Percentiles rank a stretch among this genome's conserved stretches.
phyloP scores from a whole-genome alignment of 2,113 vertebrate species.

The Phalacrocorax pelagicus region DNA sequence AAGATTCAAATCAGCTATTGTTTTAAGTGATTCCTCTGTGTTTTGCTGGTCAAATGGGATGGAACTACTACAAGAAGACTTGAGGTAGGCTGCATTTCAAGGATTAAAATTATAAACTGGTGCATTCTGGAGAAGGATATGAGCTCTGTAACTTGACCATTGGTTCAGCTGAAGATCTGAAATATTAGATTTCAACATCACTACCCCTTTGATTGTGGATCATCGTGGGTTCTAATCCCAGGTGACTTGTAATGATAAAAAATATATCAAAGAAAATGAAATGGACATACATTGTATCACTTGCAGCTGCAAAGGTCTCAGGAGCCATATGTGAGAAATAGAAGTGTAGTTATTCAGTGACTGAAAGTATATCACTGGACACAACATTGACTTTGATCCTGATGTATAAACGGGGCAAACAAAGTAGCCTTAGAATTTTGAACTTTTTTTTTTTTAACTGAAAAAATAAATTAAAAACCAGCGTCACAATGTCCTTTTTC shows the following conservation, averaged over 20 bases:
- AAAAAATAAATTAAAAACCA: not conserved
- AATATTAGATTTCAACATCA: not conserved
- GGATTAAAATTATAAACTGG: not conserved
- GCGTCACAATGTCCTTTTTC: not conserved
- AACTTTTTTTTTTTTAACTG: not conserved
- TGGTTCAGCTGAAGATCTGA: not conserved
- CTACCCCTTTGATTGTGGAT: not conserved
- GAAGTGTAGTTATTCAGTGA: not conserved
- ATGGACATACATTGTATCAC: not conserved
- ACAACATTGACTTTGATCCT: not conserved
- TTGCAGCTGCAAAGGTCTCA: not conserved
- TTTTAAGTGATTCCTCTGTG: not conserved
- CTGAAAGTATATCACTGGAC: not conserved
- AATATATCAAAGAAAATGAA: not conserved
- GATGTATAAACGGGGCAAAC: not conserved
- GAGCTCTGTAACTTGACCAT: not conserved
- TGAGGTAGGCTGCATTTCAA: not conserved
- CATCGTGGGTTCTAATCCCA: not conserved
- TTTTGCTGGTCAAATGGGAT: not conserved
- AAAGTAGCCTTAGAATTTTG: not conserved
- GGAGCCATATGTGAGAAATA: not conserved
- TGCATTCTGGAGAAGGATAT: not conserved
- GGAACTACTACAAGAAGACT: not conserved
- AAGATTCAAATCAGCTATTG: not conserved
- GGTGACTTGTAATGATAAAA: not conserved